Evolutionary conservation across 2,888 invertebrate genomes (phyloP).

Genomic region (Napeogenes sylphis): DNA sequence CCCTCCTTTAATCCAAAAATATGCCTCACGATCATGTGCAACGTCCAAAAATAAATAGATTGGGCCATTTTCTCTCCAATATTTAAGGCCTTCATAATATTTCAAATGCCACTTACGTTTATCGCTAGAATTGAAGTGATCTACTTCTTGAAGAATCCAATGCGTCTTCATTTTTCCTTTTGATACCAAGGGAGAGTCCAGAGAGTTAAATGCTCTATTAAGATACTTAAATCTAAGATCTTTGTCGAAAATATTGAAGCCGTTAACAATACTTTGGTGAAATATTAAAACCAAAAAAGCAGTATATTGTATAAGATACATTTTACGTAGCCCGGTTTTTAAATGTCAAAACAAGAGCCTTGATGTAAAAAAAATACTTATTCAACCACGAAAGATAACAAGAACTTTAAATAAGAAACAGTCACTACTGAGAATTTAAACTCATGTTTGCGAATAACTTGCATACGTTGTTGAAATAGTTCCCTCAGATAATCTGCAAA

Average conservation of each 20-base stretch:
- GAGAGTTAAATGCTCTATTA: conserved; percentile 39
- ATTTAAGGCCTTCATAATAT: conserved; percentile 55
- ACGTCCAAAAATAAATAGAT: conserved; percentile 60
- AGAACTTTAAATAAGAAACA: too few species aligned
- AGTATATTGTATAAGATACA: conserved; percentile 16
- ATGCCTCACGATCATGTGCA: conserved; percentile 46
- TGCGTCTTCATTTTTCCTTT: conserved; percentile 33
- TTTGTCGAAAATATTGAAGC: conserved; percentile 40
- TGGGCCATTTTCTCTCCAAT: conserved; percentile 53
- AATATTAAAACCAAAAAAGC: conserved; percentile 9
- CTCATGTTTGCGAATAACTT: conserved; percentile 24
- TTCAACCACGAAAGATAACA: too few species aligned
- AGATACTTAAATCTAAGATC: conserved; percentile 42
- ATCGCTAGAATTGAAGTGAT: conserved; percentile 55
- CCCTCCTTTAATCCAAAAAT: conserved; percentile 50
- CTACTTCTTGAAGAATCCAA: conserved; percentile 59
- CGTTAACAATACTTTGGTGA: conserved; percentile 31
- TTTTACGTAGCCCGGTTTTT: conserved; percentile 2
- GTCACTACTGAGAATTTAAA: conserved; percentile 13
- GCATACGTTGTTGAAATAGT: too few species aligned
- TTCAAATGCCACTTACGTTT: conserved; percentile 58
- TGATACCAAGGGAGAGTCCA: conserved; percentile 33
- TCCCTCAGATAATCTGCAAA: too few species aligned
- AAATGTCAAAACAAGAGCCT: not conserved
- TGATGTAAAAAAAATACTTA: not conserved